Conservation (phyloP, 2,888 invertebrate genomes). For the Calameuta pallipes region DNA sequence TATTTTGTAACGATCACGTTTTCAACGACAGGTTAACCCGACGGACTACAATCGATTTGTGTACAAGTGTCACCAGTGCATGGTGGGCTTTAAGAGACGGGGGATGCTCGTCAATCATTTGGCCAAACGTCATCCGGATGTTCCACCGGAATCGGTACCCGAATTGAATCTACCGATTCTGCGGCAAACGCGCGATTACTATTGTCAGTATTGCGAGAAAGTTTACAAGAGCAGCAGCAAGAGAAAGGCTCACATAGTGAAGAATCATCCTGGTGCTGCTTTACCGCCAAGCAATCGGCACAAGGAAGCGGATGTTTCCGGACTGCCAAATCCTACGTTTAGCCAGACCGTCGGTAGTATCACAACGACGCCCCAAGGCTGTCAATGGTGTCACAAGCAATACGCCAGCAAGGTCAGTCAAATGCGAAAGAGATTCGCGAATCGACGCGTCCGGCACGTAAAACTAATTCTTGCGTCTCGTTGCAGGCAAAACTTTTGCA, state of each 20-base stretch:
- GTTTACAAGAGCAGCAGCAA: conserved; percentile 88
- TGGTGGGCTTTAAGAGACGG: conserved; percentile 82
- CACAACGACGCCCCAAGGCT: conserved; percentile 77
- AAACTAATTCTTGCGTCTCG: conserved; percentile 6
- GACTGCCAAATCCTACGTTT: conserved; percentile 73
- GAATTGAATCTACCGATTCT: conserved; percentile 84
- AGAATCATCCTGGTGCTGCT: conserved; percentile 84
- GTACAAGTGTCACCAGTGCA: conserved; percentile 81
- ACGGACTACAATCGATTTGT: conserved; percentile 79
- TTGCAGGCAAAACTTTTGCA: conserved; percentile 74
- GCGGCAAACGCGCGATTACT: conserved; percentile 81
- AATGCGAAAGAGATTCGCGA: background rate
- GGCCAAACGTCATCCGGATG: conserved; percentile 79
- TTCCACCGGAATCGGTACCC: conserved; percentile 74
- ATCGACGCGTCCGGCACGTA: background rate
- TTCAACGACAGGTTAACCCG: conserved; percentile 61
- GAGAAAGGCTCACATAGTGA: conserved; percentile 83
- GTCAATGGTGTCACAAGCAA: conserved; percentile 87
- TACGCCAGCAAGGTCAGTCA: conserved; percentile 81
- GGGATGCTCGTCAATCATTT: conserved; percentile 90
- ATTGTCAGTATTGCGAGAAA: conserved; percentile 87
- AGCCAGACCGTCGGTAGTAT: conserved; percentile 80
- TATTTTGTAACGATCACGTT: background rate
- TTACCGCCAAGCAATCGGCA: conserved; percentile 71
- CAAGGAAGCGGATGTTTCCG: conserved; percentile 63